Evolutionary conservation across 2,113 vertebrate species (phyloP).

Genomic region (Fulica atra): DNA sequence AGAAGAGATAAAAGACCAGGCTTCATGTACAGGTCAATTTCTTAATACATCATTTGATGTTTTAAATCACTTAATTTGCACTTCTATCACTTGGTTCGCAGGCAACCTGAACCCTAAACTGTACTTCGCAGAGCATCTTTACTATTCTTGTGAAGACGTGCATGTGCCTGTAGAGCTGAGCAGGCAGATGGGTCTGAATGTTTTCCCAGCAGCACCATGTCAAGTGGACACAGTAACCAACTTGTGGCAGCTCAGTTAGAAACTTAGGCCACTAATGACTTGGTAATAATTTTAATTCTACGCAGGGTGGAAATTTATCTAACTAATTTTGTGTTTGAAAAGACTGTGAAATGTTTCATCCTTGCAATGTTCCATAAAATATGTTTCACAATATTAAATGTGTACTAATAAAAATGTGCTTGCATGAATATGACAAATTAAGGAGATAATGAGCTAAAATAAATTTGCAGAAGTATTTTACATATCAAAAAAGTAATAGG

Average conservation of each 20-base stretch:
- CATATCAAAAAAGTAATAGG: conserved; percentile 43
- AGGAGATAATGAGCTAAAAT: conserved; percentile 46
- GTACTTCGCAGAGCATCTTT: not conserved
- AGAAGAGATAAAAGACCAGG: not conserved
- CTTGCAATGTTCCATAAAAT: not conserved
- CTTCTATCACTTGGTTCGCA: not conserved
- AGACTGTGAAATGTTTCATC: not conserved
- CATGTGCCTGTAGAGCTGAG: rapidly evolving
- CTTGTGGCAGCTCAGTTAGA: not conserved
- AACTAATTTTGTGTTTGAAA: not conserved
- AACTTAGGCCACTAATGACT: not conserved
- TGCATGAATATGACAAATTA: not conserved
- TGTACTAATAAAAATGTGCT: not conserved
- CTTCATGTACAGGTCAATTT: not conserved
- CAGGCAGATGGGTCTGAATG: not conserved
- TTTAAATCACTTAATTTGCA: not conserved
- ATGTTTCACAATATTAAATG: not conserved
- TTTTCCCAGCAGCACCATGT: not conserved
- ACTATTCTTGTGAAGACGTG: not conserved
- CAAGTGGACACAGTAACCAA: not conserved
- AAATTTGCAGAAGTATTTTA: conserved; percentile 38
- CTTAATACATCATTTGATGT: not conserved
- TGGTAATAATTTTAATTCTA: not conserved
- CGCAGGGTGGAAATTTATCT: not conserved
- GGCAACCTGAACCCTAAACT: not conserved